Percentiles rank a stretch among this genome's conserved stretches.
These are phyloP conservation scores for Gryllus longicercus DNA, from an alignment of 2,888 invertebrate species.

Conservation along the genomic window DNA sequence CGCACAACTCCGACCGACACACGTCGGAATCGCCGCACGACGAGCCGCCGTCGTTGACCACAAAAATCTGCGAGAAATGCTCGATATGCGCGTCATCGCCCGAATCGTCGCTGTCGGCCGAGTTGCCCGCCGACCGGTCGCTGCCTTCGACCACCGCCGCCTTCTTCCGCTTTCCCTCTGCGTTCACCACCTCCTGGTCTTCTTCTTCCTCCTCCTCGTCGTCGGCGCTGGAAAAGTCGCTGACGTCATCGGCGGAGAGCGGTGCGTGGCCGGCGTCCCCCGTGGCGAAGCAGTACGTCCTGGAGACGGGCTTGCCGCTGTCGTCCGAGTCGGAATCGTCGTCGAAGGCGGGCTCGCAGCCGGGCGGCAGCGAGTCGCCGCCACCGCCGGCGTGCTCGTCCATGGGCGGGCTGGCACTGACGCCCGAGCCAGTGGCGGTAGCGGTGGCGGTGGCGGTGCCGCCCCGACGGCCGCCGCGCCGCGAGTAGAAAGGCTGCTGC, in stretches of 20 bases:
- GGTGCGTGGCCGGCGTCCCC: neutral
- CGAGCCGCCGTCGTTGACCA: conserved; percentile 45
- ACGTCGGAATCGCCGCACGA: neutral
- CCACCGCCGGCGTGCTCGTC: conserved; percentile 52
- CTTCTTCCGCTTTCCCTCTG: neutral
- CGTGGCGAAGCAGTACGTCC: neutral
- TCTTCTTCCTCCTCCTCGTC: neutral
- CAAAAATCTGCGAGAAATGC: conserved; percentile 59
- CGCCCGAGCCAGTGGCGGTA: too few species aligned
- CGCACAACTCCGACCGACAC: neutral
- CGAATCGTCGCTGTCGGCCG: conserved; percentile 44
- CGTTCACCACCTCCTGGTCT: neutral
- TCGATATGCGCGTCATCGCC: conserved; percentile 45
- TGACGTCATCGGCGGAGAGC: conserved; percentile 19
- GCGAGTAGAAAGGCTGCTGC: neutral
- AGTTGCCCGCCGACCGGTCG: neutral
- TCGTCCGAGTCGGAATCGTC: conserved; percentile 19
- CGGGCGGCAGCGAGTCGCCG: conserved; percentile 37
- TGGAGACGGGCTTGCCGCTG: conserved; percentile 3
- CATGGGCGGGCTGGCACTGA: conserved; percentile 55
- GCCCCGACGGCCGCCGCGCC: neutral
- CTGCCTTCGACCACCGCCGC: neutral
- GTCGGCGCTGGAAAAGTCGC: conserved; percentile 22
- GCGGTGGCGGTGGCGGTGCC: neutral
- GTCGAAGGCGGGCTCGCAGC: neutral